Base-by-base conservation (phyloP, 2,888 invertebrate genomes). In the Lepidocyrtoides sp. region DNA sequence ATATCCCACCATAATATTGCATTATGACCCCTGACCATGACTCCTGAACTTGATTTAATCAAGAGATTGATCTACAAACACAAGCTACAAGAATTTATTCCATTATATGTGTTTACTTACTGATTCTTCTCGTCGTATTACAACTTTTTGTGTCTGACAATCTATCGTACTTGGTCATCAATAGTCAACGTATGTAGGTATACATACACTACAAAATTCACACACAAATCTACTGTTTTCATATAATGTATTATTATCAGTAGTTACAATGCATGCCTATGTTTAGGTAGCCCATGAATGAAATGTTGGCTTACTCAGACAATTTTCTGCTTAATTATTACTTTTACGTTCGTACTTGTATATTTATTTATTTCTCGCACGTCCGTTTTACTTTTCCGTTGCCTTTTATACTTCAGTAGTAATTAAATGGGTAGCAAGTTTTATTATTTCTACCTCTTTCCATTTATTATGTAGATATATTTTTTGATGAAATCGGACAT, bases 61-160 rank as follows among this genome's bases (percentile, higher is more conserved):
- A 81, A 60, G 41, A 54, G 60, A 36, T 81, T 81, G 60, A 81
- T 81, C 81, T 81, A 81, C 57, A 81, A 36, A 72, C 2, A 10
- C 48, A 48, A n/a, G 48, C 48, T 14, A 48, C 10, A 48, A 48
- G n/a, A 2, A 48, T n/a, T n/a, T n/a, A n/a, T n/a, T n/a, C n/a
- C n/a, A n/a, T n/a, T n/a, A n/a, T n/a, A n/a, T n/a, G n/a, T n/a
- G n/a, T n/a, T n/a, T n/a, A n/a, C n/a, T n/a, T n/a, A n/a, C n/a
- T n/a, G n/a, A n/a, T n/a, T n/a, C n/a, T n/a, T n/a, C n/a, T n/a
- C n/a, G n/a, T n/a, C n/a, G n/a, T n/a, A n/a, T n/a, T n/a, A n/a
- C n/a, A n/a, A n/a, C n/a, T n/a, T n/a, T n/a, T n/a, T n/a, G n/a
- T n/a, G n/a, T n/a, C n/a, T n/a, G n/a, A n/a, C n/a, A n/a, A n/a